Percentiles rank a stretch among this genome's conserved stretches.
Evolutionary conservation across 2,888 invertebrate species (phyloP).

Genomic region (Chrysina gloriosa): DNA sequence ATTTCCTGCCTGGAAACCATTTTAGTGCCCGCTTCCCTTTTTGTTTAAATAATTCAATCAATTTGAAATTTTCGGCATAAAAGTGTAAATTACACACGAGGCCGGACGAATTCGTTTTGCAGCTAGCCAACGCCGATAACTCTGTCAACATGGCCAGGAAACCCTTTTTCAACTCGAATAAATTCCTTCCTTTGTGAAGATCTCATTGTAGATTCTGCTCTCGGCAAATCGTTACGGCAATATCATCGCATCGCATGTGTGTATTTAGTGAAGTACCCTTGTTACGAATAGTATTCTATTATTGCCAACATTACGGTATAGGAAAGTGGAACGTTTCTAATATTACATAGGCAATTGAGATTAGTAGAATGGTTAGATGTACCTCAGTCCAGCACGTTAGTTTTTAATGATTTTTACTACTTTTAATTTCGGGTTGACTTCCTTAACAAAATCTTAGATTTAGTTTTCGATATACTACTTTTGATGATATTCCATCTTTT

Average conservation of each 20-base stretch:
- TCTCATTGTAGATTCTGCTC: constrained; percentile 24
- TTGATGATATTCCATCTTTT: too few species aligned
- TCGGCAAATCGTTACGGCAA: background rate
- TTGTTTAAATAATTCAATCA: constrained; percentile 35
- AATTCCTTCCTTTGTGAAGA: constrained; percentile 28
- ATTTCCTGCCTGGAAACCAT: background rate
- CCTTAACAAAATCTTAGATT: too few species aligned
- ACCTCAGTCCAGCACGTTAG: too few species aligned
- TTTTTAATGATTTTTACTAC: too few species aligned
- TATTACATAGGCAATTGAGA: too few species aligned
- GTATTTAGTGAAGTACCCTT: background rate
- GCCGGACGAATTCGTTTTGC: constrained; percentile 19
- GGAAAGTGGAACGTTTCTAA: too few species aligned
- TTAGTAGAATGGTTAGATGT: too few species aligned
- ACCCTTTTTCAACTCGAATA: constrained; percentile 34
- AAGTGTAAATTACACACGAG: constrained; percentile 23
- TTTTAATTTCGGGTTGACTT: too few species aligned
- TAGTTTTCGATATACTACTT: too few species aligned
- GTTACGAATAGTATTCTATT: background rate
- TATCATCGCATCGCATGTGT: background rate
- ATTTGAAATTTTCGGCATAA: constrained; percentile 14
- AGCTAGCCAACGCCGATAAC: constrained; percentile 19
- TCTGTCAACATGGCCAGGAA: constrained; percentile 29
- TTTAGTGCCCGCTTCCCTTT: background rate
- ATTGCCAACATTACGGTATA: background rate